Conservation (phyloP, 2,113 vertebrate genomes). For the Corythaeola cristata region DNA sequence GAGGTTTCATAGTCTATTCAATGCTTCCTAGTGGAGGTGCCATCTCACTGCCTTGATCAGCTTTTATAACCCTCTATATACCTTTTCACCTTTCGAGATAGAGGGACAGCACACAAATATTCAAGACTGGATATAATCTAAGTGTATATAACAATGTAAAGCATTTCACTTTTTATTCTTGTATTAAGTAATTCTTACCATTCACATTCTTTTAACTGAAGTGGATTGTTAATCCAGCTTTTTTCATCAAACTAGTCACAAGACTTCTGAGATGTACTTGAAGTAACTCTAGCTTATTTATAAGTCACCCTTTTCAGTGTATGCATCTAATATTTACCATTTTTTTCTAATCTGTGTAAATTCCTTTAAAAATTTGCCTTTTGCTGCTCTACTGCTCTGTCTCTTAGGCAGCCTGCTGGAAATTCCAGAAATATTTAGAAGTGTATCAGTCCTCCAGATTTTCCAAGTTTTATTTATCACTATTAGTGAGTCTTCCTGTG, state of each 20-base stretch:
- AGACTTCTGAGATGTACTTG: background rate
- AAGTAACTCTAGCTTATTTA: background rate
- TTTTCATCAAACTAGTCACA: background rate
- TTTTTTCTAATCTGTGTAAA: background rate
- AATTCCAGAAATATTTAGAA: background rate
- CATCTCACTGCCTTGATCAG: background rate
- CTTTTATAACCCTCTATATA: background rate
- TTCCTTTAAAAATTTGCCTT: background rate
- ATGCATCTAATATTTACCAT: background rate
- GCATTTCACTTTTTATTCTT: background rate
- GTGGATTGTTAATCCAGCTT: rapidly evolving
- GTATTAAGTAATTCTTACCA: background rate
- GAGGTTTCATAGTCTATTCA: background rate
- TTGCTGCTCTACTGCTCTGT: background rate
- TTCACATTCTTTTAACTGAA: background rate
- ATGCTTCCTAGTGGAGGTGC: background rate
- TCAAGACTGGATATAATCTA: background rate
- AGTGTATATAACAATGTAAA: background rate
- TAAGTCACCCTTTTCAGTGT: background rate
- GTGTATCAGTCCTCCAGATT: background rate
- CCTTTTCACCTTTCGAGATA: background rate
- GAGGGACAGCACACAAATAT: background rate
- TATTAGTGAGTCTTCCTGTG: background rate
- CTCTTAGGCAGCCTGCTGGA: background rate
- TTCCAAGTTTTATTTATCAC: background rate